Evolutionary conservation across 2,113 vertebrate species (phyloP), one percentile per base, ranked within the genome.

Genomic region (Piprites chloris): DNA sequence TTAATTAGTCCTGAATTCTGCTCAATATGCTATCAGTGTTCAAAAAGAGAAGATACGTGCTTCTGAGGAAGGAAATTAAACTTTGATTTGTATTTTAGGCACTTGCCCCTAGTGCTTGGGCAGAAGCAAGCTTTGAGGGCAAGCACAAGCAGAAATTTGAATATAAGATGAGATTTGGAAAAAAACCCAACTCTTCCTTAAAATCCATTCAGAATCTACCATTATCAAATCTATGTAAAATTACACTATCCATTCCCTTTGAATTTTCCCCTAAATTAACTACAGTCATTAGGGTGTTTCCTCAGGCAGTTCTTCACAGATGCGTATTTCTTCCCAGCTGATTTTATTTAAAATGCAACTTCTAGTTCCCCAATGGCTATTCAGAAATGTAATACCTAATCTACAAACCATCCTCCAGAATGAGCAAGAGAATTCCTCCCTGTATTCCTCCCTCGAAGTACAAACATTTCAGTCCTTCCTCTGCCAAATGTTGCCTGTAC

Each of bases 311-410:
- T 83, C 68, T 73, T 93, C 72, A 74, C 47, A 86, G 50, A 80
- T 72, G 41, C 63, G 59, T 71, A 21, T 21, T 67, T 80, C 72
- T 86, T 92, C 59, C 55, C 49, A 59, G 61, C 19, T 78, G 61
- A 78, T 93, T 89, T 95, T 61, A 61, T 56, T 93, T 75, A 75
- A 95, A 89, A 86, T 39, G 61, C 68, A 78, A n/a, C 52, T 78
- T 67, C 27, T 39, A 59, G 47, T 78, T 89, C 80, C 89, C 65
- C 39, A 16, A 1, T 16, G 72, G 53, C 72, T 90, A 46, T 50
- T 86, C 79, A 67, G 66, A 73, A 76, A 67, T 73, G 27, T 49
- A 86, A 74, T 17, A 77, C 7, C 3, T 18, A 44, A 71, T 67
- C 69, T 72, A 84, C 39, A 67, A 90, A 63, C 58, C 28, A 58